A percentile compares a stretch with the other conserved stretches of the same genome.
phyloP scores from a whole-genome alignment of 2,113 vertebrate genomes.

The Paramisgurnus dabryanus region DNA sequence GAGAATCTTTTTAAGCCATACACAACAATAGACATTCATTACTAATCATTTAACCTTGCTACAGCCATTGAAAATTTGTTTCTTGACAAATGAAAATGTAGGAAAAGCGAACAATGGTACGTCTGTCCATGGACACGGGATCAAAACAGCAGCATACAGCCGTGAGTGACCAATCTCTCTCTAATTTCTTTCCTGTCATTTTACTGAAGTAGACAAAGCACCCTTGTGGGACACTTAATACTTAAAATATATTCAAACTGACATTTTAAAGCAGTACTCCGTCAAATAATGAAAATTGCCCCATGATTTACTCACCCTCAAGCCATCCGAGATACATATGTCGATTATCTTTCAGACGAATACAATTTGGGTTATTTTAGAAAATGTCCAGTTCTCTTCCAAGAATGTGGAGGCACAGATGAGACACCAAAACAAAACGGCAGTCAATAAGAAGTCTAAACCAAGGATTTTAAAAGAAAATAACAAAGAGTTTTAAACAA shows the following conservation, averaged over 20 bases:
- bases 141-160: conserved; percentile 37
- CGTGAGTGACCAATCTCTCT: neutral
- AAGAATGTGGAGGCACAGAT: too few relatives aligned
- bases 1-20: conserved; percentile 55
- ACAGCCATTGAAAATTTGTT: conserved; percentile 49
- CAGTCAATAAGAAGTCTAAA: too few relatives aligned
- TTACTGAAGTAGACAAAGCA: conserved; percentile 13
- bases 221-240: neutral
- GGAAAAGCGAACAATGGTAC: conserved; percentile 44
- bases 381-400: too few relatives aligned
- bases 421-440: too few relatives aligned
- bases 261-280: too few relatives aligned
- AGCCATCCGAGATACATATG: too few relatives aligned
- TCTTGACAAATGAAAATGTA: conserved; percentile 44
- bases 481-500: too few relatives aligned
- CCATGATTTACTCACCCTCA: too few relatives aligned
- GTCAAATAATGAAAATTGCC: too few relatives aligned
- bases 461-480: too few relatives aligned
- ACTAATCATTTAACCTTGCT: conserved; percentile 46
- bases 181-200: conserved; percentile 41
- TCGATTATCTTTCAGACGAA: too few relatives aligned
- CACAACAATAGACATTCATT: conserved; percentile 56
- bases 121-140: conserved; percentile 35
- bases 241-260: neutral
- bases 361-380: too few relatives aligned